A percentile compares a stretch with the other conserved stretches of the same genome.
Conservation (phyloP, 92 coral and sea anemone genomes). For the Phenganax marumi region DNA sequence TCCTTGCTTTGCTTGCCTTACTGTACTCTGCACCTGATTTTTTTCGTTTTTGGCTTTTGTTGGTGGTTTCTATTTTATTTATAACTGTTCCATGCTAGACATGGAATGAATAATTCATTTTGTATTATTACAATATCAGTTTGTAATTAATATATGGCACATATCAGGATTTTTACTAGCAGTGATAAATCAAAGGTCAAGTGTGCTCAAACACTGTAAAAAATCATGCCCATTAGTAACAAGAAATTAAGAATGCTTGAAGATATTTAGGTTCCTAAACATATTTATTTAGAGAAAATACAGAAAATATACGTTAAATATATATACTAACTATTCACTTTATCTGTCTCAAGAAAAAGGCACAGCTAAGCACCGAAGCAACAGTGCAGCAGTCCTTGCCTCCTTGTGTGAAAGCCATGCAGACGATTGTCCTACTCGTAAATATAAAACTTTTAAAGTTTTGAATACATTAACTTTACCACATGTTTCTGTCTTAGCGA, state of each 20-base stretch:
- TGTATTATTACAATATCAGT: neutral
- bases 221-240: neutral
- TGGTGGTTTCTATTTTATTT: neutral
- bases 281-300: neutral
- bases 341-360: neutral
- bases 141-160: neutral
- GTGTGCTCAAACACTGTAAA: slow-evolving; percentile 5
- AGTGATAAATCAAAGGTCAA: neutral
- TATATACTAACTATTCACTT: neutral
- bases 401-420: slow-evolving; percentile 3
- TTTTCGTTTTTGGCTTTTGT: slow-evolving; percentile 7
- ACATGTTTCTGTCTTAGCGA: slow-evolving; percentile 6
- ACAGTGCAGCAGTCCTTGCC: slow-evolving; percentile 18
- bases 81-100: neutral
- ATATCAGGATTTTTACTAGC: neutral
- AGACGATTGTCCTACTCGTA: neutral
- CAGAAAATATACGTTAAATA: neutral
- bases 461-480: slow-evolving; percentile 1
- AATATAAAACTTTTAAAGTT: neutral
- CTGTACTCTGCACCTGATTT: slow-evolving; percentile 1
- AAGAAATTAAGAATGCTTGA: neutral
- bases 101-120: slow-evolving; percentile 8
- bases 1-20: slow-evolving; percentile 21
- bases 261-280: slow-evolving; percentile 1
- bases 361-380: slow-evolving; percentile 5